Evolutionary conservation across 2,113 vertebrate species (phyloP).

Genomic region (Pomatostomus ruficeps): DNA sequence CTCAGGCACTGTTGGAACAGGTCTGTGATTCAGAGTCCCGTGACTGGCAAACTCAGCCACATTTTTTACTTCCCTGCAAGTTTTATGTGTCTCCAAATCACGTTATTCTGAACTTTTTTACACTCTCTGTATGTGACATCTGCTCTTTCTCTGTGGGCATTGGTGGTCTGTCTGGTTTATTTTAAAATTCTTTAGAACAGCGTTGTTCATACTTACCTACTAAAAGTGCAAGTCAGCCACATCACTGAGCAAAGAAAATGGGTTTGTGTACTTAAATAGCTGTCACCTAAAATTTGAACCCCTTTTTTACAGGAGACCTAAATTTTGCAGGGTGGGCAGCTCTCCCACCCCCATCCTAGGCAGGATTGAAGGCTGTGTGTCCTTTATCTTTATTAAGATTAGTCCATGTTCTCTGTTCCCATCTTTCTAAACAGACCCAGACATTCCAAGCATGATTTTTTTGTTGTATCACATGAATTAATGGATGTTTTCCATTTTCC

Average conservation of each 20-base stretch:
- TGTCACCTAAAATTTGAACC: background rate
- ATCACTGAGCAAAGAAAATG: background rate
- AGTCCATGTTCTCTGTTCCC: background rate
- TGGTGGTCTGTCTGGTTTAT: background rate
- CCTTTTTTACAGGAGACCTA: background rate
- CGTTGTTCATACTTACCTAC: background rate
- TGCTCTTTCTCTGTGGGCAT: background rate
- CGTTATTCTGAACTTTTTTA: background rate
- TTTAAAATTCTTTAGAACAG: background rate
- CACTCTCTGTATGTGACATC: background rate
- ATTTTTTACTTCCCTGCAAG: background rate
- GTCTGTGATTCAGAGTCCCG: background rate
- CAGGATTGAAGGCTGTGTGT: background rate
- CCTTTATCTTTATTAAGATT: background rate
- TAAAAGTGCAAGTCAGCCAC: background rate
- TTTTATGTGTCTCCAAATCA: background rate
- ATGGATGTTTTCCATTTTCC: background rate
- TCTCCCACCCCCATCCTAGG: rapidly evolving
- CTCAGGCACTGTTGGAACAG: background rate
- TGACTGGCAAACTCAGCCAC: background rate
- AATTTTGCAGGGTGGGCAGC: background rate
- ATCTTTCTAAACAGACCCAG: background rate
- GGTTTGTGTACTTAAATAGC: background rate
- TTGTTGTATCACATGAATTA: background rate
- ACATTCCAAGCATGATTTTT: background rate